A percentile compares a stretch with the other conserved stretches of the same genome.
Evolutionary conservation across 2,797 vertebrate species (phyloP).

Genomic region (Mus caroli): DNA sequence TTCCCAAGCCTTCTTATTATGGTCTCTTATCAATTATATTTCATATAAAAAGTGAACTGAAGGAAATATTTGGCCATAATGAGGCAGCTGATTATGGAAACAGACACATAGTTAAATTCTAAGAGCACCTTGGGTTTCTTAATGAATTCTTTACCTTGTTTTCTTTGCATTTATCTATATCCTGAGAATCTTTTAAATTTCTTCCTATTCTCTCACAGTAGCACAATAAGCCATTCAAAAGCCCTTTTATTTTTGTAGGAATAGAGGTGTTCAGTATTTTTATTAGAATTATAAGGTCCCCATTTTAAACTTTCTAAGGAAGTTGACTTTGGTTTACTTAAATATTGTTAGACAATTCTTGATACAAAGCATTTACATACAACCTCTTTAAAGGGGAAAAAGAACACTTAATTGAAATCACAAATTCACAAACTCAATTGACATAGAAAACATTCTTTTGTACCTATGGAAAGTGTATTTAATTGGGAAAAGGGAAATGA

Average conservation of each 20-base stretch:
- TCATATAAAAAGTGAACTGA: conserved; percentile 50
- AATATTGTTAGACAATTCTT: conserved; percentile 2
- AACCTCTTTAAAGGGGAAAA: neutral
- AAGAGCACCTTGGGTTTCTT: conserved; percentile 1
- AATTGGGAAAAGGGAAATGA: neutral
- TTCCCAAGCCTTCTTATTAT: neutral
- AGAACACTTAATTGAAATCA: neutral
- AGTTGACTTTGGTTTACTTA: neutral
- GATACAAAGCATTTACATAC: conserved; percentile 9
- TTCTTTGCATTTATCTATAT: neutral
- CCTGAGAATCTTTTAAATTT: neutral
- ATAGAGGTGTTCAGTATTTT: neutral
- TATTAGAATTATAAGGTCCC: conserved; percentile 17
- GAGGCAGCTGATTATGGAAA: neutral
- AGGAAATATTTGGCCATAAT: conserved; percentile 6
- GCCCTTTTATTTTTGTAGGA: neutral
- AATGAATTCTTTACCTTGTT: neutral
- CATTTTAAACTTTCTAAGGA: conserved; percentile 49
- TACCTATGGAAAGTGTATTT: neutral
- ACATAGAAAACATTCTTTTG: conserved; percentile 29
- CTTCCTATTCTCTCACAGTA: neutral
- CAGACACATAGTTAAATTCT: conserved; percentile 4
- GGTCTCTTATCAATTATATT: conserved; percentile 49
- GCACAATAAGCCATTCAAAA: conserved; percentile 47
- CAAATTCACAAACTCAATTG: neutral